A percentile compares a stretch with the other conserved stretches of the same genome.
Conservation (phyloP, 2,888 invertebrate species). For the Trachelus tabidus region DNA sequence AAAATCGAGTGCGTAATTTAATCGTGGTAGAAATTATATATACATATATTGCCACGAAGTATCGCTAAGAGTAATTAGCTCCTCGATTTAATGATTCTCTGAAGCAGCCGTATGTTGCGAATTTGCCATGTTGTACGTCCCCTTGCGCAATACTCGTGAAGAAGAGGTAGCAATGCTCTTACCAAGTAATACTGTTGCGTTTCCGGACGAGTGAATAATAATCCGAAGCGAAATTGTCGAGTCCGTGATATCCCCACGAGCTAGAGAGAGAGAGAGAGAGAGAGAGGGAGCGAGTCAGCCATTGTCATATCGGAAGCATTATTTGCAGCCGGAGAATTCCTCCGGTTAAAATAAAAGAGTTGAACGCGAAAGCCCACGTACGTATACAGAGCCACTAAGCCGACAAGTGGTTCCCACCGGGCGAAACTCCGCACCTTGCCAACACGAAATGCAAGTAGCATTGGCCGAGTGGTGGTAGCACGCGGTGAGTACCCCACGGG, state of each 20-base stretch:
- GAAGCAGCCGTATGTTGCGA: conserved; percentile 59
- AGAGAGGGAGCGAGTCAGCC: conserved; percentile 17
- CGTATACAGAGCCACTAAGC: conserved; percentile 28
- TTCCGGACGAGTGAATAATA: conserved; percentile 62
- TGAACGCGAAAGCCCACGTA: conserved; percentile 24
- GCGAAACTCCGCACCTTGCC: conserved; percentile 50
- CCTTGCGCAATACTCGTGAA: conserved; percentile 18
- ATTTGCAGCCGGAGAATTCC: conserved; percentile 47
- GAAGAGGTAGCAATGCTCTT: conserved; percentile 42
- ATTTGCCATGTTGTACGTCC: conserved; percentile 32
- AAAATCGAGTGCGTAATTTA: no score
- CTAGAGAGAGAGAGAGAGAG: conserved; percentile 18
- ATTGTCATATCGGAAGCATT: conserved; percentile 23
- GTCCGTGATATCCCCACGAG: conserved; percentile 20
- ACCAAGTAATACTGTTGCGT: conserved; percentile 60
- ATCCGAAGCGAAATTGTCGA: conserved; percentile 20
- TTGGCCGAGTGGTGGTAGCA: not conserved
- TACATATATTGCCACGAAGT: not conserved
- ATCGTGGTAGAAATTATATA: no score
- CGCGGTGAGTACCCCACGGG: not conserved
- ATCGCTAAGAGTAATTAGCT: conserved; percentile 51
- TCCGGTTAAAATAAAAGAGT: conserved; percentile 51
- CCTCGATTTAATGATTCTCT: conserved; percentile 59
- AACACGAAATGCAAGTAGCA: conserved; percentile 20
- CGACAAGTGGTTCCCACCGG: conserved; percentile 65